Base-by-base conservation (phyloP, 2,113 vertebrate species). In the Gallinago jamesoni region DNA sequence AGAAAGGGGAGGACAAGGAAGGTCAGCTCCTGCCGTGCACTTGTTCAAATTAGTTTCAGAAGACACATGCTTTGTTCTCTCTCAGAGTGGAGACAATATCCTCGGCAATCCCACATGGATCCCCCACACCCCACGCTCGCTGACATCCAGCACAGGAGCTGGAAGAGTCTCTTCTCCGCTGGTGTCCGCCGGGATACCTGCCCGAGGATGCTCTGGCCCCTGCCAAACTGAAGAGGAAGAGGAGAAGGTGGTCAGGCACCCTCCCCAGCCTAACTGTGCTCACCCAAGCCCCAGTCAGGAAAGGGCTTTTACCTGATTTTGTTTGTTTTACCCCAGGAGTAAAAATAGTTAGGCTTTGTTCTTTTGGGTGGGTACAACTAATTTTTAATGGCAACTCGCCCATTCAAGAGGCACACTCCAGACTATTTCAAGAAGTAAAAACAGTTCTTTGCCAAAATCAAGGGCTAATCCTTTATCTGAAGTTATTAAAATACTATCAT, bases 331-430 rank as follows among this genome's bases (percentile, higher is more conserved):
- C 24, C 59, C 56, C 66, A 78, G 7, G 23, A 70, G 69, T 82
- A 94, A 94, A 97, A 96, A 97, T 84, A 95, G 74, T 30, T 73
- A 41, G 56, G 67, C 57, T 97, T 97, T 96, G 96, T 96, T 96
- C 43, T 41, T 48, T 60, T 90, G 70, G 59, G 66, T 68, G 87
- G 68, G 60, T 76, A 83, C 83, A 70, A 93, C 28, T 87, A 73
- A 69, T 62, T 78, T 85, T 77, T 75, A 50, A 43, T 93, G 95
- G 95, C 97, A 56, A 45, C 24, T 39, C 75, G 45, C 93, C 96
- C 17, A 1, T 39, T 63, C 25, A 33, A 78, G 90, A 89, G 41
- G 55, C 90, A 85, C 67, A 50, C 23, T 77, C 41, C 79, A 86
- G 69, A 24, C 93, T 97, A 96, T 95, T 96, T 96, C 80, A 84